phyloP scores from a whole-genome alignment of 2,888 invertebrate species.

The Drosophila rubida region DNA sequence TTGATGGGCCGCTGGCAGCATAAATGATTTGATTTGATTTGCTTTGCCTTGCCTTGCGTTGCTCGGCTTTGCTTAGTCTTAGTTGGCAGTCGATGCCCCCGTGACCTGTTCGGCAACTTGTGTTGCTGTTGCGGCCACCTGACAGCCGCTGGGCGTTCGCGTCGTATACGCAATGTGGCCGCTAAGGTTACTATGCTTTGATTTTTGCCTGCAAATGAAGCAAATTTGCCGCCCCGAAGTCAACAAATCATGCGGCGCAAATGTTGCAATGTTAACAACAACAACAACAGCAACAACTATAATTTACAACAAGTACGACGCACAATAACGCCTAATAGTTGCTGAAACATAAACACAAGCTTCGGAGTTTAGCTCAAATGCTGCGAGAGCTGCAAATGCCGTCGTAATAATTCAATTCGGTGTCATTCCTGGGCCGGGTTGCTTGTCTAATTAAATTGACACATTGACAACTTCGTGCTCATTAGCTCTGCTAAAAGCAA shows the following conservation, averaged over 20 bases:
- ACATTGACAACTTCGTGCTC: constrained; percentile 81
- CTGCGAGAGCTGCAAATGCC: constrained; percentile 47
- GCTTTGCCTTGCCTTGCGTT: constrained; percentile 27
- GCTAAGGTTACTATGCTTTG: constrained; percentile 29
- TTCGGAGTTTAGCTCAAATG: constrained; percentile 5
- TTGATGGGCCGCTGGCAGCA: constrained; percentile 70
- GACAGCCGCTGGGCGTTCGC: constrained; percentile 26
- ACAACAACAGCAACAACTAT: constrained; percentile 30
- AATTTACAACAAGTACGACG: constrained; percentile 16
- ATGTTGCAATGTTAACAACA: constrained; percentile 64
- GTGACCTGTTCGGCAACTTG: neutral
- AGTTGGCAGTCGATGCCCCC: neutral
- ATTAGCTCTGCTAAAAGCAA: constrained; percentile 67
- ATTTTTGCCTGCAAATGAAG: constrained; percentile 37
- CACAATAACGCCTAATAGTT: constrained; percentile 7
- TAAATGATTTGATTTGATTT: constrained; percentile 75
- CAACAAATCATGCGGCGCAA: constrained; percentile 55
- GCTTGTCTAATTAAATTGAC: constrained; percentile 83
- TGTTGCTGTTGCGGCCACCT: neutral
- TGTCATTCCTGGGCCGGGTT: constrained; percentile 66
- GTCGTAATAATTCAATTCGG: constrained; percentile 81
- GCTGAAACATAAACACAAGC: constrained; percentile 31
- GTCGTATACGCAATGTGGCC: constrained; percentile 58
- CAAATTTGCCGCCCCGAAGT: constrained; percentile 10
- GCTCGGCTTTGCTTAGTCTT: constrained; percentile 8